A percentile compares a stretch with the other conserved stretches of the same genome.
phyloP scores from a whole-genome alignment of 2,113 vertebrate genomes.

The Tupaia chinensis region DNA sequence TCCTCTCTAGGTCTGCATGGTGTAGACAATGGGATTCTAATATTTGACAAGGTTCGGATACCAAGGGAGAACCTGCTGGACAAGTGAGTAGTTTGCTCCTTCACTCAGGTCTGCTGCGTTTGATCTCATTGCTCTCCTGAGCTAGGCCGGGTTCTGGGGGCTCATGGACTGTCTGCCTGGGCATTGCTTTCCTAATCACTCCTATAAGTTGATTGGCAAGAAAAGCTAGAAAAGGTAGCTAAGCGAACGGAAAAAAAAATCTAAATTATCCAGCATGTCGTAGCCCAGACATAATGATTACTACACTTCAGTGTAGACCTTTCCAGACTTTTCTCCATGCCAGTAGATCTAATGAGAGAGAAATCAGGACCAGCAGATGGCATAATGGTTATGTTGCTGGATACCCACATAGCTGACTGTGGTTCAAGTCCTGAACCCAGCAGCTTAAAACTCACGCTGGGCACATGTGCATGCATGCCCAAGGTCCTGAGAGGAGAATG shows the following conservation, averaged over 20 bases:
- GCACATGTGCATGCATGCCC: no score
- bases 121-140: neutral
- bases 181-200: neutral
- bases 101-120: neutral
- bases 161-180: neutral
- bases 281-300: neutral
- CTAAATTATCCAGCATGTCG: neutral
- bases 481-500: no score
- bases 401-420: no score
- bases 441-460: no score
- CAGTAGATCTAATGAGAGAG: neutral
- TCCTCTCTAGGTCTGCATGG: conserved; percentile 81
- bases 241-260: neutral
- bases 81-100: conserved; percentile 79
- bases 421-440: no score
- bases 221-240: neutral
- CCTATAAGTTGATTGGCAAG: neutral
- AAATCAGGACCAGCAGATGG: neutral
- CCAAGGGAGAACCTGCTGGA: conserved; percentile 85
- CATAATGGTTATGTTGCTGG: no score
- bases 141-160: neutral
- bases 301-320: neutral
- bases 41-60: conserved; percentile 84
- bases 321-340: neutral
- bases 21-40: conserved; percentile 86